Percentiles rank a stretch among this genome's conserved stretches.
Evolutionary conservation across 2,888 invertebrate genomes (phyloP).

Genomic region (Lucinisca nassula): DNA sequence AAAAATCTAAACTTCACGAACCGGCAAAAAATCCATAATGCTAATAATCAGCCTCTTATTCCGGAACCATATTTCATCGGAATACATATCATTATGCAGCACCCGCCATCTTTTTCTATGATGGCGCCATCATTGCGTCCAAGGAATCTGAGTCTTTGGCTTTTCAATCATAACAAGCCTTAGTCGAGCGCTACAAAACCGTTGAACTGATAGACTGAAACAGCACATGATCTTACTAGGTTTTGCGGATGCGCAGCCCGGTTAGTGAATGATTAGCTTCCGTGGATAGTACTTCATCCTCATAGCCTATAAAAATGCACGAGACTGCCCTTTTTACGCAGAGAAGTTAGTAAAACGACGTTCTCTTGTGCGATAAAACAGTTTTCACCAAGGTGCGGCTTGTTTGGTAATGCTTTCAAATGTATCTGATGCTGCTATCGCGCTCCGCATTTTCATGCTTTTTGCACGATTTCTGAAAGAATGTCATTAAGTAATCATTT

Average conservation of each 20-base stretch:
- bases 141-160: not conserved
- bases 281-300: too few species aligned
- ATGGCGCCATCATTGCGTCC: slow-evolving; percentile 7
- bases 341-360: too few species aligned
- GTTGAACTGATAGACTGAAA: not conserved
- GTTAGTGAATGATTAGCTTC: too few species aligned
- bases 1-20: not conserved
- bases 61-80: slow-evolving; percentile 5
- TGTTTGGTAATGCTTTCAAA: slow-evolving; percentile 4
- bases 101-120: not conserved
- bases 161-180: slow-evolving; percentile 8
- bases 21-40: not conserved
- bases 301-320: too few species aligned
- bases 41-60: not conserved
- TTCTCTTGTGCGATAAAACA: too few species aligned
- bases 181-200: not conserved
- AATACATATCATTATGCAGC: not conserved
- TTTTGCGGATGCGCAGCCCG: too few species aligned
- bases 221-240: too few species aligned
- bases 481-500: slow-evolving; percentile 17
- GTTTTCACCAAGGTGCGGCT: not conserved
- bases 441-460: slow-evolving; percentile 2
- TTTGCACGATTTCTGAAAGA: slow-evolving; percentile 16
- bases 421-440: not conserved
- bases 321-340: too few species aligned